phyloP scores from a whole-genome alignment of 2,113 vertebrate genomes.

The Shinisaurus crocodilurus region DNA sequence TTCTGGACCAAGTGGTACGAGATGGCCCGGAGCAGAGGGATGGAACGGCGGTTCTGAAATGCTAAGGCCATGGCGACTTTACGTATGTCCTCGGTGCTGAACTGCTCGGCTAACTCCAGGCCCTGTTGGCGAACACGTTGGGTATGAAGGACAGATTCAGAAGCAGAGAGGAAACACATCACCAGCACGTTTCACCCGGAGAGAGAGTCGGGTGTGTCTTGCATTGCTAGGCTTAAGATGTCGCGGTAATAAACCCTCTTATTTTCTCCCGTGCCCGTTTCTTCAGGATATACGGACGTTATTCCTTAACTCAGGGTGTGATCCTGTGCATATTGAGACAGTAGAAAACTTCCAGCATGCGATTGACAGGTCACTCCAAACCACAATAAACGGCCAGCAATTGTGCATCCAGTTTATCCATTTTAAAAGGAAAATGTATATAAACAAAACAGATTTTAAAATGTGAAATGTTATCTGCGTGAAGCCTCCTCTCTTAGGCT shows the following conservation, averaged over 20 bases:
- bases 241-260: no score
- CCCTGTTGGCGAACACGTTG: slow-evolving; percentile 71
- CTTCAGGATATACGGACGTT: no score
- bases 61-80: slow-evolving; percentile 80
- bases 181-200: not conserved
- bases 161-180: accelerated
- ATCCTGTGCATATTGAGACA: no score
- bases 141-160: not conserved
- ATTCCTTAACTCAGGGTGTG: no score
- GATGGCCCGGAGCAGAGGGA: slow-evolving; percentile 87
- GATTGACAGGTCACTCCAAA: no score
- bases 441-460: no score
- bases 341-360: no score
- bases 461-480: no score
- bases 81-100: slow-evolving; percentile 83
- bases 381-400: no score
- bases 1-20: slow-evolving; percentile 91
- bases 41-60: slow-evolving; percentile 77
- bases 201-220: not conserved
- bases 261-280: no score
- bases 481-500: no score
- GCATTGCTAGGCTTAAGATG: not conserved
- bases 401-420: no score
- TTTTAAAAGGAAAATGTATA: not conserved
- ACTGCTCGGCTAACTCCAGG: slow-evolving; percentile 87